phyloP scores from a whole-genome alignment of 2,888 invertebrate species.

The Acronicta leporina region DNA sequence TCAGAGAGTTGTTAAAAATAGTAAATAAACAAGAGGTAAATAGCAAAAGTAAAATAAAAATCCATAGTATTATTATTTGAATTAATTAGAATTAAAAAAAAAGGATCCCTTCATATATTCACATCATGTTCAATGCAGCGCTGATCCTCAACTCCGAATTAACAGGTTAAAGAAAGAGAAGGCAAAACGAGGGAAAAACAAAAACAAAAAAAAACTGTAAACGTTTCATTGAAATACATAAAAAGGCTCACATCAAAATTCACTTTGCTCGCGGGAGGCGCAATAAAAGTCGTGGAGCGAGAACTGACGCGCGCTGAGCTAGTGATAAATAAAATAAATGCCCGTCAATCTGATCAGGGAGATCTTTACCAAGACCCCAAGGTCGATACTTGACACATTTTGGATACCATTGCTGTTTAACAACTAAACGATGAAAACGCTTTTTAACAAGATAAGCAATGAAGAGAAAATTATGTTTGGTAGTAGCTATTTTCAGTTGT shows the following conservation, averaged over 20 bases:
- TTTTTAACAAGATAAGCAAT: constrained; percentile 22
- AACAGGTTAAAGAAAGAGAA: constrained; percentile 45
- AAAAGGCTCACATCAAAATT: constrained; percentile 83
- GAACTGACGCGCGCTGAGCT: constrained; percentile 60
- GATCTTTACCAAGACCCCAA: constrained; percentile 44
- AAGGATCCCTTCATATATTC: constrained; percentile 19
- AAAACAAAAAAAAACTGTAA: constrained; percentile 63
- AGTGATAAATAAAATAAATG: constrained; percentile 71
- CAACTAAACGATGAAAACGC: neutral
- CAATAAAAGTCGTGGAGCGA: constrained; percentile 70
- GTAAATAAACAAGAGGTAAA: too few relatives aligned
- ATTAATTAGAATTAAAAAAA: neutral
- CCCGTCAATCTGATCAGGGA: constrained; percentile 62
- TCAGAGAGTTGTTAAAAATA: too few relatives aligned
- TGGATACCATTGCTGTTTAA: constrained; percentile 43
- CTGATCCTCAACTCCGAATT: constrained; percentile 39
- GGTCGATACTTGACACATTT: constrained; percentile 29
- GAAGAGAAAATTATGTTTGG: constrained; percentile 22
- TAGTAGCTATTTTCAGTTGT: constrained; percentile 30
- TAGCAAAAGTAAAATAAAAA: too few relatives aligned
- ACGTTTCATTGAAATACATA: constrained; percentile 78
- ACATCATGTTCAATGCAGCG: constrained; percentile 3
- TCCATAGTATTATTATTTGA: neutral
- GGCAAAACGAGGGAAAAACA: constrained; percentile 46
- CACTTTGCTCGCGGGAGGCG: constrained; percentile 78